phyloP scores from a whole-genome alignment of 2,888 invertebrate genomes.

The Pandemis corylana region DNA sequence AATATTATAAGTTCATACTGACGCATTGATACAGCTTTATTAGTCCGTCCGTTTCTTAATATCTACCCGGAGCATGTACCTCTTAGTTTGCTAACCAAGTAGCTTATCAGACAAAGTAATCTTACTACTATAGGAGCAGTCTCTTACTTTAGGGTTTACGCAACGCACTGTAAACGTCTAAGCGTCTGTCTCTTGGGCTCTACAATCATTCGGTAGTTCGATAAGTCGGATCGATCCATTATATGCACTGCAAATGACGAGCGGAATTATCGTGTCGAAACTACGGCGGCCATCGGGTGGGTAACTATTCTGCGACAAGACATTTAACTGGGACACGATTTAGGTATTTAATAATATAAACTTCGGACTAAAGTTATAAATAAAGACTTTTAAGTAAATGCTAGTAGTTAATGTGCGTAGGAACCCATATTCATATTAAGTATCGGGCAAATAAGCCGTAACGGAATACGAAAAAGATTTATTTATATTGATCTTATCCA shows the following conservation, averaged over 20 bases:
- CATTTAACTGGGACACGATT: not conserved
- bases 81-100: constrained; percentile 8
- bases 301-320: not conserved
- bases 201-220: constrained; percentile 27
- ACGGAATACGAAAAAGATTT: not conserved
- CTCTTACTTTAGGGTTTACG: constrained; percentile 22
- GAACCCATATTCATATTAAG: not conserved
- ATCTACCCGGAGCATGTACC: not conserved
- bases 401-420: not conserved
- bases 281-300: not conserved
- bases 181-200: constrained; percentile 1
- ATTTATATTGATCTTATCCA: not conserved
- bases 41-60: not conserved
- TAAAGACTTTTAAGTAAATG: not conserved
- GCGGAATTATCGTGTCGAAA: constrained; percentile 18
- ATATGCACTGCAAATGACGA: constrained; percentile 39
- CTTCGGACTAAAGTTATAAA: constrained; percentile 3
- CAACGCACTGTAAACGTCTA: constrained; percentile 23
- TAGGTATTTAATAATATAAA: not conserved
- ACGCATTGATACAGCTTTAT: not conserved
- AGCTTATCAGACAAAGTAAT: constrained; percentile 11
- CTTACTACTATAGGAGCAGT: constrained; percentile 11
- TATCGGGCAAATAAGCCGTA: not conserved
- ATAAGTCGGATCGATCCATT: constrained; percentile 28
- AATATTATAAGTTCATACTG: not conserved